These are phyloP conservation scores for Amazona vittata DNA, from an alignment of 2,113 vertebrate genomes.

Conservation along the genomic window DNA sequence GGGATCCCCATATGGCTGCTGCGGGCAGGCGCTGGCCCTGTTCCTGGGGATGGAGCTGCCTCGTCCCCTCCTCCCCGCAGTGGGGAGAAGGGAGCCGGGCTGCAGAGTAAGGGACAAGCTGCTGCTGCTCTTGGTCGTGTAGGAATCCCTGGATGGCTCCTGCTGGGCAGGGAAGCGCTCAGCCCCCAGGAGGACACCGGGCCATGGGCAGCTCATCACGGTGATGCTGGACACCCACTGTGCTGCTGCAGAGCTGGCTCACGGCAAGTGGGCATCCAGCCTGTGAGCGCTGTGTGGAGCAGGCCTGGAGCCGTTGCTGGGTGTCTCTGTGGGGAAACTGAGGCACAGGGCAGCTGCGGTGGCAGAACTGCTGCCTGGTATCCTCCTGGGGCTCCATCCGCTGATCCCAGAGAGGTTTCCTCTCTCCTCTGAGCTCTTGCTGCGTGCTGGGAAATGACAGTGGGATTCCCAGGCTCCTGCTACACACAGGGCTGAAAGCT, in stretches of 20 bases:
- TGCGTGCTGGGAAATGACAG: neutral
- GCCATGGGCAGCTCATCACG: neutral
- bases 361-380: neutral
- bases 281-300: neutral
- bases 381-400: neutral
- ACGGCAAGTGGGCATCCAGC: neutral
- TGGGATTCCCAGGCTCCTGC: neutral
- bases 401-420: neutral
- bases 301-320: neutral
- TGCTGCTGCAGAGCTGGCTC: neutral
- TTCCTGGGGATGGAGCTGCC: neutral
- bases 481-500: neutral
- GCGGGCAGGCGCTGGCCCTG: neutral
- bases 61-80: accelerated
- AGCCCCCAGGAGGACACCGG: neutral
- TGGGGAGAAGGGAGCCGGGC: neutral
- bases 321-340: neutral
- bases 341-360: accelerated
- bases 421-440: neutral
- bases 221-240: accelerated
- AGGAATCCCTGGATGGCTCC: no score
- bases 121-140: neutral
- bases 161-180: accelerated
- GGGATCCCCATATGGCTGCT: constrained; percentile 36
- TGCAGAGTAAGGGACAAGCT: neutral